Percentiles rank a stretch among this genome's conserved stretches.
phyloP scores from a whole-genome alignment of 1,140 invertebrate genomes.

The Achatina immaculata region DNA sequence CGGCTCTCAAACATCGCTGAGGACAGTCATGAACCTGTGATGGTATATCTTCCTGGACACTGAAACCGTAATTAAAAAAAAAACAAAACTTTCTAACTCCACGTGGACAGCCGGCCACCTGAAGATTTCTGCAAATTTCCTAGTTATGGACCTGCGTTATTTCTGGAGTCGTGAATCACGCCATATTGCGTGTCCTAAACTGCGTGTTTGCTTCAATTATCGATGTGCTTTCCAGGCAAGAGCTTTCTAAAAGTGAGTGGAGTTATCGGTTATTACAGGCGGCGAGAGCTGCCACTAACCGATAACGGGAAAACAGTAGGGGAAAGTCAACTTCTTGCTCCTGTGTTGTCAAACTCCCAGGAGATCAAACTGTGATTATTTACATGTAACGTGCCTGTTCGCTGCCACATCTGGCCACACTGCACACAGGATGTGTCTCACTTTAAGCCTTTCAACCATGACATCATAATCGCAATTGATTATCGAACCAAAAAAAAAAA shows the following conservation, averaged over 20 bases:
- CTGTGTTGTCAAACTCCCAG: no score
- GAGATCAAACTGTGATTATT: not conserved
- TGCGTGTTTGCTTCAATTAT: not conserved
- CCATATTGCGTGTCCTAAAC: not conserved
- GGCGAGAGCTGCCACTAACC: no score
- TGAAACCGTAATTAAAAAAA: no score
- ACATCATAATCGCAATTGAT: conserved; percentile 1
- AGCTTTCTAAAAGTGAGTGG: not conserved
- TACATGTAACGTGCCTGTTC: not conserved
- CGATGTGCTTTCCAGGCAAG: not conserved
- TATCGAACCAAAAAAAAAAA: not conserved
- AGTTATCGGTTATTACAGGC: not conserved
- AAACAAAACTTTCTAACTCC: no score
- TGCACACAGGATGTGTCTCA: not conserved
- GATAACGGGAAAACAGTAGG: not conserved
- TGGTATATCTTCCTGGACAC: no score
- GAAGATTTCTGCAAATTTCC: no score
- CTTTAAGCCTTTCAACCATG: not conserved
- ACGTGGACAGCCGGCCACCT: no score
- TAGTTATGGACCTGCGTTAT: no score
- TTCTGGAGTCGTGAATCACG: no score
- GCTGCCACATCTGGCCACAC: not conserved
- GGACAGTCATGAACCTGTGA: no score
- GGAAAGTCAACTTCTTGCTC: no score
- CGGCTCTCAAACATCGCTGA: no score